Conservation (phyloP, 2,797 vertebrate species). For the Vipera ursinii region DNA sequence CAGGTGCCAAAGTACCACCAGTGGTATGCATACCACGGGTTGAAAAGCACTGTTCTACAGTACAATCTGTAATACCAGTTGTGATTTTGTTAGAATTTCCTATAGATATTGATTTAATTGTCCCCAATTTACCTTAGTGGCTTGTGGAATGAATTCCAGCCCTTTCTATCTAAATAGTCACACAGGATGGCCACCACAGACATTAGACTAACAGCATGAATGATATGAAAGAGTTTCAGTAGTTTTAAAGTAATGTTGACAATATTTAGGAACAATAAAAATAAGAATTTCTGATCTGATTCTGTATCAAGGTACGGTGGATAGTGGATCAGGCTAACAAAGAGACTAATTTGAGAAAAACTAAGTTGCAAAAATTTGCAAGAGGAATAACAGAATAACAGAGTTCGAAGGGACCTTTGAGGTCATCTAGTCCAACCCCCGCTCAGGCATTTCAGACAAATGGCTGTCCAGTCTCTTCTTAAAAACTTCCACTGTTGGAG, state of each 20-base stretch:
- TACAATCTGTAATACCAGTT: not conserved
- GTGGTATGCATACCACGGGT: no score
- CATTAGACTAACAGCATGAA: not conserved
- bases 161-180: not conserved
- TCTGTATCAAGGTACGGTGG: not conserved
- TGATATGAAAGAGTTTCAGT: not conserved
- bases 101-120: not conserved
- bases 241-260: not conserved
- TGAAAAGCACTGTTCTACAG: not conserved
- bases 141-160: not conserved
- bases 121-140: not conserved
- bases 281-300: not conserved
- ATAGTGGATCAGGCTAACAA: not conserved
- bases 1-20: no score
- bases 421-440: not conserved
- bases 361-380: not conserved
- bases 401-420: not conserved
- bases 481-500: not conserved
- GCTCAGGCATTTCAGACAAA: not conserved
- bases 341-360: not conserved
- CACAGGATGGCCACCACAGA: not conserved
- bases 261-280: not conserved
- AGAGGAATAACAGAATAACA: not conserved
- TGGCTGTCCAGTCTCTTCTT: not conserved
- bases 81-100: not conserved